Base-by-base conservation (phyloP, 2,888 invertebrate species). In the Mycalesis mineus region DNA sequence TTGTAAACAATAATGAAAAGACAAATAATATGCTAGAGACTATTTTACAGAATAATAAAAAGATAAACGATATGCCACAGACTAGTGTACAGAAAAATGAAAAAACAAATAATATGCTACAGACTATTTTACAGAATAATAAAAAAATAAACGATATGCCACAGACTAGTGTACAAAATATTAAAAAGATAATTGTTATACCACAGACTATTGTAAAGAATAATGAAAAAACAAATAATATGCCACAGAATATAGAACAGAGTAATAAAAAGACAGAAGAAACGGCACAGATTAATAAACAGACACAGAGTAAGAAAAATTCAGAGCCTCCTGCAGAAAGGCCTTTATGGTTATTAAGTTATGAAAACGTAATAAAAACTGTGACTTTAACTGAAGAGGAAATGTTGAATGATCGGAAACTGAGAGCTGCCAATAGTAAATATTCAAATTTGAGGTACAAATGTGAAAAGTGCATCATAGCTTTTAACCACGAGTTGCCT, bases 391-490 rank as follows among this genome's bases (percentile, higher is more conserved):
- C 60, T n/a, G 64, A 64, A 15, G 67, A 77, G 1, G 81, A 86
- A 41, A 62, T 85, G 59, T 50, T 65, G 17, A 65, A 68, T 8
- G 85, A 87, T 29, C 74, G 88, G 13, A 69, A 70, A 0, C 63
- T 56, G 0, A 74, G 82, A 4, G 68, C 73, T 0, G 64, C 55
- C 0, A 80, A 73, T 1, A 71, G 70, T 7, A 69, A 70, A 0
- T 88, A 80, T 60, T 42, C 81, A 31, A 82, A 75, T 28, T 65
- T 86, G 8, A 82, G 82, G 0, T 84, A 67, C 39, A 83, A 81
- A 62, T 88, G 87, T 63, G 77, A 80, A 1, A 65, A 64, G 7
- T 88, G 88, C 54, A 73, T 87, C 0, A 73, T 74, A 0, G 86
- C 80, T 0, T 88, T 85, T 29, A 84, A 86, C 14, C 79, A 82